A percentile compares a stretch with the other conserved stretches of the same genome.
phyloP scores from a whole-genome alignment of 1,140 invertebrate genomes.

The Drosophila lini region DNA sequence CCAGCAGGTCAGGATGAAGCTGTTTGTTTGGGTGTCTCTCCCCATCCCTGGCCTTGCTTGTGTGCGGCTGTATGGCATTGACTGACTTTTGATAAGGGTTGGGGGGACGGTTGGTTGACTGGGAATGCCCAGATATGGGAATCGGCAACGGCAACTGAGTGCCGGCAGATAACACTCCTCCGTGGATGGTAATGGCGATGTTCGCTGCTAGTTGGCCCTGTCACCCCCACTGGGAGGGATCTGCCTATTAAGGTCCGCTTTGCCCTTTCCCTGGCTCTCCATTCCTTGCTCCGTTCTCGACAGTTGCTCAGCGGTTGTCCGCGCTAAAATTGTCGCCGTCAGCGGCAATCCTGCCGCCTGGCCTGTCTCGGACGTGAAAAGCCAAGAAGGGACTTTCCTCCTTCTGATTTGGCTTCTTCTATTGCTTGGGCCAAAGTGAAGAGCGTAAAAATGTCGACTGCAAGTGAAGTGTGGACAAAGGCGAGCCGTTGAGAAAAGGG shows the following conservation, averaged over 20 bases:
- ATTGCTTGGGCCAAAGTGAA: constrained; percentile 27
- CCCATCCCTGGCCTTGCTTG: neutral
- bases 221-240: constrained; percentile 15
- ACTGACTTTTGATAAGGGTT: constrained; percentile 73
- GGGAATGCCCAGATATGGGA: constrained; percentile 40
- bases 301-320: constrained; percentile 62
- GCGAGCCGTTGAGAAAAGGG: constrained; percentile 14
- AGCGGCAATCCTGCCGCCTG: constrained; percentile 34
- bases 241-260: constrained; percentile 11
- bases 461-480: constrained; percentile 58
- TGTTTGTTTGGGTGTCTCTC: constrained; percentile 45
- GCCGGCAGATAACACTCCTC: constrained; percentile 72
- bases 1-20: constrained; percentile 79
- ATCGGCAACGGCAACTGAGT: constrained; percentile 61
- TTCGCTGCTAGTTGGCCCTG: constrained; percentile 25
- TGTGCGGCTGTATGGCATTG: constrained; percentile 55
- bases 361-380: constrained; percentile 49
- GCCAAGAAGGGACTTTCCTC: constrained; percentile 37
- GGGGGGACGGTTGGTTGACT: neutral
- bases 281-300: constrained; percentile 1
- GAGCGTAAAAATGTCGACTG: constrained; percentile 42
- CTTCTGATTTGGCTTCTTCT: neutral
- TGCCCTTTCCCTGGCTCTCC: neutral
- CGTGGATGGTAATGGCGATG: constrained; percentile 40
- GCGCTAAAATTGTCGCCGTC: constrained; percentile 78